Base-by-base conservation (phyloP, 2,113 vertebrate species). In the Albula goreensis region DNA sequence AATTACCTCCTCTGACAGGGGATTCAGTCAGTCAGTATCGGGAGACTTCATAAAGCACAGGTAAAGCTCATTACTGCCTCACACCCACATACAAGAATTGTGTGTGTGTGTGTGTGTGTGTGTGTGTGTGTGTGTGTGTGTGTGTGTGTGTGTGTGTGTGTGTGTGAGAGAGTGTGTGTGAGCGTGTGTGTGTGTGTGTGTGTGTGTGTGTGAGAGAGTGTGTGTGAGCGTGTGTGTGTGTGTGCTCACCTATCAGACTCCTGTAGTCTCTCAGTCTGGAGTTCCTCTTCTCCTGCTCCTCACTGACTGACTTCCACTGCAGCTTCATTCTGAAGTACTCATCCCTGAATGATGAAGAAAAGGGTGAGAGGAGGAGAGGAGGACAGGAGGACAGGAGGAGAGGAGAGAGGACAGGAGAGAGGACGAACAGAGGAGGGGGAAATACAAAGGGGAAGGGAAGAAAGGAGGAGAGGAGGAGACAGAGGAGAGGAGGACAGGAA, bases 241-340 rank as follows among this genome's bases (percentile, higher is more conserved):
- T 56, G 57, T 60, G 57, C 53, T 56, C 53, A 56, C 98, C 98
- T 25, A 99, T 99, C 87, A 99, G 96, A 92, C 97, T 99, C 89
- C 95, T 95, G 90, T 97, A 98, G 91, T 99, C 98, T 92, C 97
- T 95, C 88, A 99, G 92, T 86, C 97, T 95, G 83, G 96, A 97
- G 93, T 99, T 99, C 89, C 98, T 96, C 89, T 95, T 97, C 93
- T 99, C 98, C 91, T 98, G 98, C 80, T 99, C 97, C 90, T 98
- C 97, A 0, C 97, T 99, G 80, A 99, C 94, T 0, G 98, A 99
- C 83, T 99, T 99, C 98, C 98, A 99, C 93, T 99, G 98, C 48
- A 99, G 95, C 91, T 99, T 99, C 98, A 99, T 99, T 92, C 96
- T 96, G 93, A 99, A 99, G 95, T 99, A 99, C 83, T 99, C 98